phyloP scores from a whole-genome alignment of 2,113 vertebrate genomes.

The Tor tambroides region DNA sequence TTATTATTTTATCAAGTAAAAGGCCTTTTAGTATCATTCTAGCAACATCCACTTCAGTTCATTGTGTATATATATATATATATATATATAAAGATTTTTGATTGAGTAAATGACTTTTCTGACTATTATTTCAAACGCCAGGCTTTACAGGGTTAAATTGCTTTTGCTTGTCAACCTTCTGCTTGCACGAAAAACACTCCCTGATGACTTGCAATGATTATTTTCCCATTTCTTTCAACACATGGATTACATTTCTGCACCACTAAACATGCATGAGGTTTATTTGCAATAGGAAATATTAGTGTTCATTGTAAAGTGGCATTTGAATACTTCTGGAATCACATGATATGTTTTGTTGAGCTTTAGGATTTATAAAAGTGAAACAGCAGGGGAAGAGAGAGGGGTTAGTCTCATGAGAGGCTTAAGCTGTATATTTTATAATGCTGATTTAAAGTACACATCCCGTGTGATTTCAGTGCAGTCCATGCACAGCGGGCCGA shows the following conservation, averaged over 20 bases:
- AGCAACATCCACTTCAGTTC: not conserved
- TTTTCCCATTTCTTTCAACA: slow-evolving; percentile 12
- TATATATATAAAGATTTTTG: no score
- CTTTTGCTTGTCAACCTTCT: not conserved
- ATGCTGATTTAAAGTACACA: slow-evolving; percentile 1
- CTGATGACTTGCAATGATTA: not conserved
- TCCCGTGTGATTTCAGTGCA: not conserved
- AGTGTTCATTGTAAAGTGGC: not conserved
- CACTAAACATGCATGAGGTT: not conserved
- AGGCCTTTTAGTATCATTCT: not conserved
- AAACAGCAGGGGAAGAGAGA: not conserved
- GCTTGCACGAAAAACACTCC: not conserved
- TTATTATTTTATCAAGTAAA: not conserved
- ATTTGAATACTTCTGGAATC: slow-evolving; percentile 25
- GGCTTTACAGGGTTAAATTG: not conserved
- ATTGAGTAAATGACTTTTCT: no score
- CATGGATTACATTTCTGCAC: not conserved
- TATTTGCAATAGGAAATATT: not conserved
- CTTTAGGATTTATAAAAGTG: not conserved
- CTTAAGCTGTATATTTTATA: not conserved
- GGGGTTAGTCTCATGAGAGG: slow-evolving; percentile 9
- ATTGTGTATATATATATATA: no score
- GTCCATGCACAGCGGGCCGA: not conserved
- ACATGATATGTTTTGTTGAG: slow-evolving; percentile 16
- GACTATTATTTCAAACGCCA: not conserved